A percentile compares a stretch with the other conserved stretches of the same genome.
phyloP scores from a whole-genome alignment of 2,113 vertebrate genomes.

The Bubo scandiacus region DNA sequence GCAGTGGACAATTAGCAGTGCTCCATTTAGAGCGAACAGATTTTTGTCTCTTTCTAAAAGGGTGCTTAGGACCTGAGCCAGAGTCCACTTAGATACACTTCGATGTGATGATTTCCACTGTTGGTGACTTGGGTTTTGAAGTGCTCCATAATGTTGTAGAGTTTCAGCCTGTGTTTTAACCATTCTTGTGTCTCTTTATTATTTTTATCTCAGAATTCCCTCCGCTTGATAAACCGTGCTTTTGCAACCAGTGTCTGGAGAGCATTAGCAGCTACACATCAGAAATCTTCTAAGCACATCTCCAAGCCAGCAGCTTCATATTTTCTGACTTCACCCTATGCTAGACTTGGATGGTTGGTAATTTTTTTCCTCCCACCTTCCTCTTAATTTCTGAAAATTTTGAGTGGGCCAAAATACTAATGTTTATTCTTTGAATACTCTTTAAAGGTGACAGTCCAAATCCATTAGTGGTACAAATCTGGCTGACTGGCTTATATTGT shows the following conservation, averaged over 20 bases:
- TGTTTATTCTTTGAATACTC: background rate
- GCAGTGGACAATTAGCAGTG: background rate
- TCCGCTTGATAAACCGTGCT: constrained; percentile 50
- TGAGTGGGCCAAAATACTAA: background rate
- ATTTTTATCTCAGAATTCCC: constrained; percentile 64
- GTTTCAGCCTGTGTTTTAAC: background rate
- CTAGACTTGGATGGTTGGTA: constrained; percentile 79
- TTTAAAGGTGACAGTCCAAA: background rate
- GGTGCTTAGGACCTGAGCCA: background rate
- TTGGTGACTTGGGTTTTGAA: background rate
- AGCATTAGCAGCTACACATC: background rate
- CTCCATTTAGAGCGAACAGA: background rate
- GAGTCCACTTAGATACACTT: background rate
- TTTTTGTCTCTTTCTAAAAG: background rate
- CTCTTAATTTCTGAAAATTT: background rate
- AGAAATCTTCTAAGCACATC: constrained; percentile 37
- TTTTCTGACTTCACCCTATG: constrained; percentile 70
- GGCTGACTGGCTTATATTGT: background rate
- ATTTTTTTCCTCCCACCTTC: background rate
- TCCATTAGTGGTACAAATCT: background rate
- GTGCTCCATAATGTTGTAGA: background rate
- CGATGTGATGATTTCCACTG: background rate
- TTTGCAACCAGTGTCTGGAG: constrained; percentile 25
- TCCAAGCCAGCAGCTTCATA: constrained; percentile 67
- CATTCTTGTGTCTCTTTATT: background rate